Evolutionary conservation across 2,113 vertebrate species (phyloP).

Genomic region (Gila orcuttii): DNA sequence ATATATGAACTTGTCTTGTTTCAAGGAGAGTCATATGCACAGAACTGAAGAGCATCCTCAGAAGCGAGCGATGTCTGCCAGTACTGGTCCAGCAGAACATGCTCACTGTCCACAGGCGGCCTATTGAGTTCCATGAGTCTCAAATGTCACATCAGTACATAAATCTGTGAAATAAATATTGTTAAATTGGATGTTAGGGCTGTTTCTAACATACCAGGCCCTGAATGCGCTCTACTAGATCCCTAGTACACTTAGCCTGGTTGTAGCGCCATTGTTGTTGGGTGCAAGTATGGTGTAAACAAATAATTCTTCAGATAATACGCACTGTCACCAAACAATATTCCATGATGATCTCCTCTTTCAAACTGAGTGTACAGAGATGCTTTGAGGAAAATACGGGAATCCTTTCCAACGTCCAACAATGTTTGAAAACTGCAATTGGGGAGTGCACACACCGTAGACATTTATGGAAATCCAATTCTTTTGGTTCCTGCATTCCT

Average conservation of each 20-base stretch:
- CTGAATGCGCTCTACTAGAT: too few species aligned
- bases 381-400: neutral
- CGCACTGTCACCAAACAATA: slow-evolving; percentile 45
- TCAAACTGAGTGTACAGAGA: slow-evolving; percentile 3
- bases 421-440: slow-evolving; percentile 40
- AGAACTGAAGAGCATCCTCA: slow-evolving; percentile 24
- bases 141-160: slow-evolving; percentile 16
- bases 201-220: neutral
- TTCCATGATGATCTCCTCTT: slow-evolving; percentile 17
- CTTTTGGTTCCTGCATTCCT: slow-evolving; percentile 30
- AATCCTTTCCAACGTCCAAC: slow-evolving; percentile 25
- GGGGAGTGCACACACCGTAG: slow-evolving; percentile 34
- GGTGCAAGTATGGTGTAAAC: too few species aligned
- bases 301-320: neutral
- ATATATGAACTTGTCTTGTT: neutral
- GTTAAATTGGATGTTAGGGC: neutral
- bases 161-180: slow-evolving; percentile 22
- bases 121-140: slow-evolving; percentile 47
- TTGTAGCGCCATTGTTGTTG: too few species aligned
- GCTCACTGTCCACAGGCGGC: slow-evolving; percentile 41
- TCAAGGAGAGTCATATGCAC: neutral
- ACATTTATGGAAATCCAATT: slow-evolving; percentile 42
- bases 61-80: neutral
- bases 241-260: too few species aligned
- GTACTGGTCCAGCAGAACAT: neutral